phyloP scores from a whole-genome alignment of 2,797 vertebrate genomes.

The Eutrigla gurnardus region DNA sequence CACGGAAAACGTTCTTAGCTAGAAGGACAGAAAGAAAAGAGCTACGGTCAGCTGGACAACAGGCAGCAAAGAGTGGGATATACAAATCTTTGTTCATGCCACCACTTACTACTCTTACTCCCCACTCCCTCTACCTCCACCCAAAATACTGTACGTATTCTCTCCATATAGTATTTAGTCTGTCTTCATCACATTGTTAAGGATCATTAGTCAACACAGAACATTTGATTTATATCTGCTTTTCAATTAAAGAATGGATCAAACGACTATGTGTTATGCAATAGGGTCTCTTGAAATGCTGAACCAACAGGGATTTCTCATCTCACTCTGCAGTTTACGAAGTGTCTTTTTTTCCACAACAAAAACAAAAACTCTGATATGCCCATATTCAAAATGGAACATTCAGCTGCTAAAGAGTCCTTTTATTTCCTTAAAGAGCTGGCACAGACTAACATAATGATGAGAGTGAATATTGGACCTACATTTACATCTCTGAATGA shows the following conservation, averaged over 20 bases:
- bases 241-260: background rate
- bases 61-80: background rate
- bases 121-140: background rate
- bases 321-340: background rate
- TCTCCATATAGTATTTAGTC: background rate
- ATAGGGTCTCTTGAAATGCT: background rate
- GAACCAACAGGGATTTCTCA: background rate
- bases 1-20: conserved; percentile 96
- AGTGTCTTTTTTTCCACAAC: background rate
- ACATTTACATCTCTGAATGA: background rate
- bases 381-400: background rate
- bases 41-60: background rate
- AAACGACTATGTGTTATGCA: background rate
- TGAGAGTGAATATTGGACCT: background rate
- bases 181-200: background rate
- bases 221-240: background rate
- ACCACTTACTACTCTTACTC: background rate
- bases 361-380: background rate
- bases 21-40: conserved; percentile 18
- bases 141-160: background rate
- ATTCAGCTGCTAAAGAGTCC: background rate
- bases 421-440: background rate
- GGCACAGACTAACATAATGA: no score
- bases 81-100: background rate
- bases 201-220: background rate